These are phyloP conservation scores for Nebria salina DNA, from an alignment of 2,888 invertebrate species.

Conservation along the genomic window DNA sequence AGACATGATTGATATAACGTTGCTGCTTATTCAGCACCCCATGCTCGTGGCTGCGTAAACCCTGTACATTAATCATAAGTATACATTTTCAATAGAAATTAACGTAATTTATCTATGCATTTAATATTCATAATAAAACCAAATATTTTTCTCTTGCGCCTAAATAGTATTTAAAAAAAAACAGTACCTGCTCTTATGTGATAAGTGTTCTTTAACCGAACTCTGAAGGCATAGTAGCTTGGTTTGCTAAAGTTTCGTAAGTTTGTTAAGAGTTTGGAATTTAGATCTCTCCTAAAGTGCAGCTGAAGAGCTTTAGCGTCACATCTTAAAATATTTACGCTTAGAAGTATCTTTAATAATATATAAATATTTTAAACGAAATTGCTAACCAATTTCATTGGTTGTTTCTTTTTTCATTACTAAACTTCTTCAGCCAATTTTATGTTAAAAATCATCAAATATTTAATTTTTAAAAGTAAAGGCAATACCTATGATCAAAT, in stretches of 20 bases:
- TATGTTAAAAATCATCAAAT: no score
- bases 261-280: not conserved
- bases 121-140: constrained; percentile 6
- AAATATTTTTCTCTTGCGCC: constrained; percentile 14
- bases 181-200: not conserved
- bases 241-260: not conserved
- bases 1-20: constrained; percentile 40
- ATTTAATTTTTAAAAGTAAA: no score
- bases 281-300: not conserved
- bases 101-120: constrained; percentile 40
- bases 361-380: not conserved
- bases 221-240: not conserved
- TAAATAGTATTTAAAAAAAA: not conserved
- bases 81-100: constrained; percentile 41
- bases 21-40: constrained; percentile 31
- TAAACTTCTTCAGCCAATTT: no score
- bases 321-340: not conserved
- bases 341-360: not conserved
- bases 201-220: not conserved
- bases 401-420: no score
- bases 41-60: not conserved
- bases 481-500: no score
- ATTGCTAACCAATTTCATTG: not conserved
- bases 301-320: not conserved
- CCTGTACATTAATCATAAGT: constrained; percentile 36